These are phyloP conservation scores for Microtus agrestis DNA, from an alignment of 2,797 vertebrate genomes.

Conservation along the genomic window DNA sequence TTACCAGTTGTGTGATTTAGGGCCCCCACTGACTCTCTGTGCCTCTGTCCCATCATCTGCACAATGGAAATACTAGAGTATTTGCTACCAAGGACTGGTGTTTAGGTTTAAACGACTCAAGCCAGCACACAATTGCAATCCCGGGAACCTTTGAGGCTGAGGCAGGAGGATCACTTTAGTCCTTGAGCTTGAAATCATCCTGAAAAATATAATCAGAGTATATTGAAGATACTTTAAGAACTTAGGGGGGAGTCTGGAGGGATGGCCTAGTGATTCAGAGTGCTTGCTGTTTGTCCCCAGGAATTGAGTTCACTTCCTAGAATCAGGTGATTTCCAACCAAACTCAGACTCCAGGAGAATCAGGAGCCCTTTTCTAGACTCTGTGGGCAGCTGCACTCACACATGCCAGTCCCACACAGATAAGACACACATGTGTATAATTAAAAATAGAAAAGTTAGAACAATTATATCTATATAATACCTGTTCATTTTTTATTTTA, in stretches of 20 bases:
- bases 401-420: background rate
- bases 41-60: background rate
- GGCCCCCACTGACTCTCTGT: background rate
- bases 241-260: background rate
- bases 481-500: constrained; percentile 7
- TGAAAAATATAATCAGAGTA: background rate
- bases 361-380: background rate
- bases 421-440: background rate
- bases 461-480: background rate
- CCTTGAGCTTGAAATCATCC: background rate
- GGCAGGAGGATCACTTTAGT: background rate
- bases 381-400: background rate
- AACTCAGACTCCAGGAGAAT: background rate
- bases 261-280: too few species aligned
- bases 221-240: background rate
- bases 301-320: background rate
- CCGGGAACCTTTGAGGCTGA: too few species aligned
- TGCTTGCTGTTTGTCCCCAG: background rate
- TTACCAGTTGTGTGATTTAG: background rate
- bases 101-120: background rate
- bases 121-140: background rate
- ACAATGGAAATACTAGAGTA: background rate
- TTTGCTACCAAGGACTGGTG: background rate
- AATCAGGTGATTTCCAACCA: background rate
- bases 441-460: background rate